Evolutionary conservation across 1,140 invertebrate species (phyloP), one percentile per base, ranked within the genome.

Genomic region (Thaumatotibia leucotreta): DNA sequence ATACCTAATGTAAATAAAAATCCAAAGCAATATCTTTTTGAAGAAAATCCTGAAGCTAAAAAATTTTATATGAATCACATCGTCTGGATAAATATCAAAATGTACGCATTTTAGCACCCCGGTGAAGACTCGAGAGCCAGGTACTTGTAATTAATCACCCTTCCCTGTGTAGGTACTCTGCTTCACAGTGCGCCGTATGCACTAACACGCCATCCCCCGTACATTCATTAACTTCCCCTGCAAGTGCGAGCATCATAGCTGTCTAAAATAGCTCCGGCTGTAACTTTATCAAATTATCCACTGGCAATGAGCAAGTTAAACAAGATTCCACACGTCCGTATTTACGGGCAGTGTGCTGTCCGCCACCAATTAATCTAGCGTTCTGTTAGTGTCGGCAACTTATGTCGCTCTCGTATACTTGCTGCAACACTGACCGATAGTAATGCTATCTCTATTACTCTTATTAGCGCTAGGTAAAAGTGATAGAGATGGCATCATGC

Each of bases 311-410:
- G 24, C 23, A 58, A 29, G 52, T 58, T 58, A 31, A 54, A 58
- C 52, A 31, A 31, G 27, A 58, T 58, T 58, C n/a, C 11, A 27
- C n/a, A 58, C 52, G 6, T 54, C 23, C 52, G 17, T 27, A n/a
- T 14, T 24, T n/a, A 27, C 23, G 52, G 52, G 52, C 52, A 58
- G 24, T 27, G 52, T 27, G 52, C n/a, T 27, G 52, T 58, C 52
- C 52, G 24, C 24, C 14, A 14, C 1, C 23, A 68, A 73, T 70
- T 68, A 66, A 68, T 58, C 54, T 66, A 68, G 66, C 50, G 33
- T 64, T 58, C 61, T 54, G 63, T 70, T 73, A 66, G 64, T 64
- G 71, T 76, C 72, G 66, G 66, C 66, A 72, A 68, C 63, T 73
- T 74, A 70, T 72, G 72, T 67, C 65, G 72, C n/a, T n/a, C n/a